These are phyloP conservation scores for Trichomalopsis sarcophagae DNA, from an alignment of 1,140 invertebrate species.

Conservation along the genomic window DNA sequence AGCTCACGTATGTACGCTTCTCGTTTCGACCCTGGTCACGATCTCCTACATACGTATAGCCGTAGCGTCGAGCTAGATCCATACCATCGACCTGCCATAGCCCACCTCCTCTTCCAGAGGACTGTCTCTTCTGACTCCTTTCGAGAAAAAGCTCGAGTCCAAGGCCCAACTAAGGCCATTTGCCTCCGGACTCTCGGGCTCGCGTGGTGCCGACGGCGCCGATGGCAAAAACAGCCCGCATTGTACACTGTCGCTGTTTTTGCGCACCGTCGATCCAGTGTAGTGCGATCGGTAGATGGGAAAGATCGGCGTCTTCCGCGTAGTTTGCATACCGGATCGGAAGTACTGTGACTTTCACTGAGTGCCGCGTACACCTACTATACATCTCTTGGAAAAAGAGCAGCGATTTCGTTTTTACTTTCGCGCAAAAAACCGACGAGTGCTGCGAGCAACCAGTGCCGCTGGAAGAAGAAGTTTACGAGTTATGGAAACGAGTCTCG, in stretches of 20 bases:
- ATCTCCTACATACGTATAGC: conserved; percentile 37
- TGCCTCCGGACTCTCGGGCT: neutral
- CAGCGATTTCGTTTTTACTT: conserved; percentile 15
- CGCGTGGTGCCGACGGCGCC: neutral
- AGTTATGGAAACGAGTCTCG: neutral
- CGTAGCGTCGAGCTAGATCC: conserved; percentile 63
- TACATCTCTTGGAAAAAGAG: no score
- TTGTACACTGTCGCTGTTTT: no score
- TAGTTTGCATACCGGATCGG: neutral
- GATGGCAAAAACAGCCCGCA: neutral
- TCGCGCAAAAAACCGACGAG: neutral
- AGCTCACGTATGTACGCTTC: conserved; percentile 30
- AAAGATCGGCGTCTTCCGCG: neutral
- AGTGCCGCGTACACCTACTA: no score
- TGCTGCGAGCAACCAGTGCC: no score
- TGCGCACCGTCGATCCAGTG: no score
- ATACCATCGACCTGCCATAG: conserved; percentile 63
- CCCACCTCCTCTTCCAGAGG: conserved; percentile 40
- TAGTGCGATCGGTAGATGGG: no score
- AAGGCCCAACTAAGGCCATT: conserved; percentile 28
- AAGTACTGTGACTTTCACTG: neutral
- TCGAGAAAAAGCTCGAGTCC: neutral
- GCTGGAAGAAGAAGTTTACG: neutral
- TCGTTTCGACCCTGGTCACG: conserved; percentile 63
- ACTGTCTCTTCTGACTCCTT: conserved; percentile 5